A percentile compares a stretch with the other conserved stretches of the same genome.
Conservation (phyloP, 2,797 vertebrate species). For the Halcyon chelicuti region DNA sequence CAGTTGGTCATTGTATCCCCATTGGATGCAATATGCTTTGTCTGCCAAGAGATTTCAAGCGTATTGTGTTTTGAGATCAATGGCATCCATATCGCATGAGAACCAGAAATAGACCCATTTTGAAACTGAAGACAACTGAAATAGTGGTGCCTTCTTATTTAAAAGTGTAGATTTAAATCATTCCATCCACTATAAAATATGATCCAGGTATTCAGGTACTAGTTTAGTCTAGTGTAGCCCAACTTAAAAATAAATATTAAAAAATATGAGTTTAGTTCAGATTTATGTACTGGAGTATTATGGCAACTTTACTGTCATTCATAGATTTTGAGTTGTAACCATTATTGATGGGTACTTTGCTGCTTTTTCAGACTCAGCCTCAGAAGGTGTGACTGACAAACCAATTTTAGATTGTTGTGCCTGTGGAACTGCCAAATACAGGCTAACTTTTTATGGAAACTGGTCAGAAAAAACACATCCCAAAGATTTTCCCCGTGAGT, state of each 20-base stretch:
- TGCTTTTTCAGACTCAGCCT: conserved; percentile 80
- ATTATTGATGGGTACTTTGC: background rate
- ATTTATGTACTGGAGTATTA: background rate
- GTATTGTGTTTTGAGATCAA: background rate
- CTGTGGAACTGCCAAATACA: conserved; percentile 96
- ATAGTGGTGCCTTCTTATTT: background rate
- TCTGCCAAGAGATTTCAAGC: background rate
- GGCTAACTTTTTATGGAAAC: conserved; percentile 95
- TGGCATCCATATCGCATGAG: background rate
- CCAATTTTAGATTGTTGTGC: conserved; percentile 91
- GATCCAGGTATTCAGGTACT: background rate
- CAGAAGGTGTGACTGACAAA: conserved; percentile 83
- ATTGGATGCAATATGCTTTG: background rate
- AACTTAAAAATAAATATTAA: background rate
- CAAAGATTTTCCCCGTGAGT: conserved; percentile 97
- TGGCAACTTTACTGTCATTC: background rate
- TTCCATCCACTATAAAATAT: background rate
- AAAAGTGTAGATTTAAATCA: background rate
- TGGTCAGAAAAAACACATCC: conserved; percentile 97
- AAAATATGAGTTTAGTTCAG: background rate
- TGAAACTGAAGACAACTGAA: background rate
- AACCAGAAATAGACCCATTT: background rate
- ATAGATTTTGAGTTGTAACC: background rate
- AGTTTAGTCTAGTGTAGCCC: background rate
- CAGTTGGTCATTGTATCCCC: background rate